Conservation (phyloP, 2,797 vertebrate species). For the Coregonus ussuriensis region DNA sequence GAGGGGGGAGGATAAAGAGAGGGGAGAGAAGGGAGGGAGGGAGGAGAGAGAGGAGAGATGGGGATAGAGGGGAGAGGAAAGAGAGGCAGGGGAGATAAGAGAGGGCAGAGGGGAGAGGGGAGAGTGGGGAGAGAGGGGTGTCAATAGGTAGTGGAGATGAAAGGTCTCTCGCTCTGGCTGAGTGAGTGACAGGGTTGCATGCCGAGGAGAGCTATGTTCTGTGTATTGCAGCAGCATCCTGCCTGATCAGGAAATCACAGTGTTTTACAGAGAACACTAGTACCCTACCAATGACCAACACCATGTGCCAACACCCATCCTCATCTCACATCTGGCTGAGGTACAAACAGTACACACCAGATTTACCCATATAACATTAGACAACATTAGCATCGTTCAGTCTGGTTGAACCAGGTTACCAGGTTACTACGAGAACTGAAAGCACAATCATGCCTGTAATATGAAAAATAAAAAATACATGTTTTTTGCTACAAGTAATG, state of each 20-base stretch:
- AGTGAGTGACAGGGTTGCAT: background rate
- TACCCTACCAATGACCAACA: background rate
- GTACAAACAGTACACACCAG: background rate
- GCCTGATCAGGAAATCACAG: slow-evolving; percentile 61
- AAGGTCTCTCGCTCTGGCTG: background rate
- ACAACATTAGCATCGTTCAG: too few species aligned
- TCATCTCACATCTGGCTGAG: slow-evolving; percentile 48
- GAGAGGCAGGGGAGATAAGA: background rate
- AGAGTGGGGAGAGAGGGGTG: background rate
- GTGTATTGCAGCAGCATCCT: slow-evolving; percentile 10
- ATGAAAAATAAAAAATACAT: background rate
- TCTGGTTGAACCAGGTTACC: background rate
- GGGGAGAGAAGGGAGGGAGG: background rate
- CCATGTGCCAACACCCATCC: background rate
- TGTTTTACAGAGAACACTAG: slow-evolving; percentile 7
- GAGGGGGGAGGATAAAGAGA: background rate
- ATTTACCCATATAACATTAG: background rate
- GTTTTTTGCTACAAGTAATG: background rate
- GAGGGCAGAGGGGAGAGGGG: too few species aligned
- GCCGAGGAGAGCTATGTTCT: slow-evolving; percentile 42
- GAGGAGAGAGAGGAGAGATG: background rate
- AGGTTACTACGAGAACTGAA: background rate
- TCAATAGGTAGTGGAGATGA: background rate
- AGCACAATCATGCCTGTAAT: background rate
- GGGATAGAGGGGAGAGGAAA: background rate